Percentiles rank a stretch among this genome's conserved stretches.
phyloP scores from a whole-genome alignment of 2,797 vertebrate species.

The Aldrovandia affinis region DNA sequence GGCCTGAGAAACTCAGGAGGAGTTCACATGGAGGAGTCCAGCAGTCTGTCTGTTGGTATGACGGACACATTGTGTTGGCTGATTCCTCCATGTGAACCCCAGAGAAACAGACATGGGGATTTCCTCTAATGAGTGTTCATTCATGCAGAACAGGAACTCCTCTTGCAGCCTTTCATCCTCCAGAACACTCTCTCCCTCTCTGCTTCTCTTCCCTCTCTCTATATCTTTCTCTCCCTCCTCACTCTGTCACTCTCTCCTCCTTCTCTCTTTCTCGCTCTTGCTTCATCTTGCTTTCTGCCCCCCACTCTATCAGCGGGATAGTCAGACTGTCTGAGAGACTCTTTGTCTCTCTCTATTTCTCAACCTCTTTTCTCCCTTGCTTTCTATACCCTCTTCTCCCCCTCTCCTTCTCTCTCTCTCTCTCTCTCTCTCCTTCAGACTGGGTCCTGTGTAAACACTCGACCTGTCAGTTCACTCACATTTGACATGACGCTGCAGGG shows the following conservation, averaged over 20 bases:
- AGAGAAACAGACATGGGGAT: constrained; percentile 54
- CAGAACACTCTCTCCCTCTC: background rate
- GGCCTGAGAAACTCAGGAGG: background rate
- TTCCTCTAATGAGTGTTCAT: constrained; percentile 61
- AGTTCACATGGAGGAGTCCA: too few species aligned
- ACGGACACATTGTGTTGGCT: constrained; percentile 44
- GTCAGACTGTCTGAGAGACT: too few species aligned
- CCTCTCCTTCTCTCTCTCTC: constrained; percentile 10
- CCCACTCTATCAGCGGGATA: background rate
- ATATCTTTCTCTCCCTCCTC: constrained; percentile 21
- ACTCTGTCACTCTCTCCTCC: background rate
- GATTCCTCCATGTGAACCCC: constrained; percentile 33
- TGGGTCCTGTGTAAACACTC: constrained; percentile 1
- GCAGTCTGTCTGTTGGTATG: constrained; percentile 22
- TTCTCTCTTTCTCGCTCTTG: background rate
- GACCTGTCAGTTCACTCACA: background rate
- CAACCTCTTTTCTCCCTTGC: constrained; percentile 18
- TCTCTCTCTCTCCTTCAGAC: background rate
- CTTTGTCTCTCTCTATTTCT: background rate
- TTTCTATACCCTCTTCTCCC: background rate
- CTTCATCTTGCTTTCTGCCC: background rate
- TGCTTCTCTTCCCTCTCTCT: too few species aligned
- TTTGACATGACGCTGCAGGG: background rate
- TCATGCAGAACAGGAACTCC: constrained; percentile 53
- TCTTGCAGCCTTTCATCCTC: constrained; percentile 40